phyloP scores from a whole-genome alignment of 2,113 vertebrate species.

The Coryphaenoides rupestris region DNA sequence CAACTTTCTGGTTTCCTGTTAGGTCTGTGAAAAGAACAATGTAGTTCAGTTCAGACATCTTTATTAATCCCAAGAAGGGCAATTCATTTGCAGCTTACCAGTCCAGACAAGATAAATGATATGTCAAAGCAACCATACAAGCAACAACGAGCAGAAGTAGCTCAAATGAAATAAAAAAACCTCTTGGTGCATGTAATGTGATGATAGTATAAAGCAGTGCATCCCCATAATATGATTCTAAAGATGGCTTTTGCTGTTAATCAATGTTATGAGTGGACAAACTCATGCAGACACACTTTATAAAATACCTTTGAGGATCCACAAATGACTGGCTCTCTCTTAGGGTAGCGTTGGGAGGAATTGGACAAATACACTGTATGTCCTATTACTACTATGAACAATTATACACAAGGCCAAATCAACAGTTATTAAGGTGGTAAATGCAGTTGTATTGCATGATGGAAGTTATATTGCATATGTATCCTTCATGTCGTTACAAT shows the following conservation, averaged over 20 bases:
- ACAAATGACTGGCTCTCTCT: slow-evolving; percentile 53
- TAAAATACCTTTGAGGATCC: slow-evolving; percentile 54
- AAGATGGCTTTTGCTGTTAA: slow-evolving; percentile 2
- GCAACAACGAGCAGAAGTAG: too few relatives aligned
- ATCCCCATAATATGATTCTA: slow-evolving; percentile 6
- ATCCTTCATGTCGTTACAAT: too few relatives aligned
- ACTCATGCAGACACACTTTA: slow-evolving; percentile 47
- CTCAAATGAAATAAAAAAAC: too few relatives aligned
- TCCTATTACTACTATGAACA: slow-evolving; percentile 6
- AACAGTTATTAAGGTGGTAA: too few relatives aligned
- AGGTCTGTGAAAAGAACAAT: slow-evolving; percentile 45
- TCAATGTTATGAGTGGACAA: slow-evolving; percentile 11
- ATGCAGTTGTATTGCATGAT: too few relatives aligned
- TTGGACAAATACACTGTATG: slow-evolving; percentile 43
- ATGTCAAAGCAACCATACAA: too few relatives aligned
- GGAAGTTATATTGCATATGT: too few relatives aligned
- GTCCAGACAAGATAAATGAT: too few relatives aligned
- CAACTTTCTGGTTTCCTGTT: slow-evolving; percentile 53
- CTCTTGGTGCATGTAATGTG: not conserved
- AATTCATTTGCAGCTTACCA: too few relatives aligned
- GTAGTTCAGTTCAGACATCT: too few relatives aligned
- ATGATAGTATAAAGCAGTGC: not conserved
- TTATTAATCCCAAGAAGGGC: too few relatives aligned
- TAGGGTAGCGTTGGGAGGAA: slow-evolving; percentile 38
- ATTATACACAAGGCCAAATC: not conserved